These are phyloP conservation scores for Drosophila pandora DNA, from an alignment of 1,140 invertebrate species.

Conservation along the genomic window DNA sequence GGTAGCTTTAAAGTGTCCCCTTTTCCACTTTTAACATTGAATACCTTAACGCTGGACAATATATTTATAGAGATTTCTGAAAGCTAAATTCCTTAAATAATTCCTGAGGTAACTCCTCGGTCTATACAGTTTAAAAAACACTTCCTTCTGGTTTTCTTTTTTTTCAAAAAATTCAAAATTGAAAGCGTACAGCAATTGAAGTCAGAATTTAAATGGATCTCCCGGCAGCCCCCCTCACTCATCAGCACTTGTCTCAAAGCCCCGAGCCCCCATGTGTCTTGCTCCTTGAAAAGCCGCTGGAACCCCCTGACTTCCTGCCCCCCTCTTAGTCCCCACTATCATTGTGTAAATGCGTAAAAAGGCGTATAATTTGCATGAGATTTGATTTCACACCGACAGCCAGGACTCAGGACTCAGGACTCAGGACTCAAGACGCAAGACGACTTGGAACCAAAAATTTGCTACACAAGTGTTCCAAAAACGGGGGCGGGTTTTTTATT, in stretches of 20 bases:
- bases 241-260: slow-evolving; percentile 43
- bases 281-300: not conserved
- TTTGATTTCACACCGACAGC: slow-evolving; percentile 69
- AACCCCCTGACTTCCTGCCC: not conserved
- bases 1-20: no score
- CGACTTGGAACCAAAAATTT: slow-evolving; percentile 32
- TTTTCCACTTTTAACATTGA: no score
- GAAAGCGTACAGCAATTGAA: slow-evolving; percentile 58
- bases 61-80: no score
- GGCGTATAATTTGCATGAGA: slow-evolving; percentile 80
- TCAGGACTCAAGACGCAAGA: slow-evolving; percentile 13
- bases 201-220: slow-evolving; percentile 64
- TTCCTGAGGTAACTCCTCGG: not conserved
- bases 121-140: not conserved
- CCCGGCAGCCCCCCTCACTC: slow-evolving; percentile 7
- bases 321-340: slow-evolving; percentile 19
- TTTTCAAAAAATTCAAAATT: slow-evolving; percentile 35
- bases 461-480: slow-evolving; percentile 5
- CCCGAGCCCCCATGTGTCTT: not conserved
- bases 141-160: not conserved
- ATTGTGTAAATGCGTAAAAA: slow-evolving; percentile 76
- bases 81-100: no score
- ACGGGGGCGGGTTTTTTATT: not conserved
- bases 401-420: slow-evolving; percentile 1
- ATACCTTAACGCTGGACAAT: no score